A percentile compares a stretch with the other conserved stretches of the same genome.
Conservation (phyloP, 2,888 invertebrate genomes). For the Latrodectus elegans region DNA sequence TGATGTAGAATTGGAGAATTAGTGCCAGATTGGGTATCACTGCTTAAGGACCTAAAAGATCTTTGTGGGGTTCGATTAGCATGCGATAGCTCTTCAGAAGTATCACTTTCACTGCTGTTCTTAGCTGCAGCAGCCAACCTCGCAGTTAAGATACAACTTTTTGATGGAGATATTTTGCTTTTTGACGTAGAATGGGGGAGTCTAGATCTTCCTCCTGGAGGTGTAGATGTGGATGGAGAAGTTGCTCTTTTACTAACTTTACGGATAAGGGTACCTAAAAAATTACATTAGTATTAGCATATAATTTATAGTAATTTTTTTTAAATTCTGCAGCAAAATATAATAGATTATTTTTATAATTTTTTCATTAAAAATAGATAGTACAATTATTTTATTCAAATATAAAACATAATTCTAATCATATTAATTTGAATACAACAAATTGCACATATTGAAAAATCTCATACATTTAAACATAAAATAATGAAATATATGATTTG, state of each 20-base stretch:
- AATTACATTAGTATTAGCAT: neutral
- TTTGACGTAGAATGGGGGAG: conserved; percentile 55
- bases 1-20: conserved; percentile 56
- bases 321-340: too few species aligned
- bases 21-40: conserved; percentile 43
- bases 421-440: too few species aligned
- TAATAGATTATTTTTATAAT: too few species aligned
- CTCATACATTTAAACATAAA: too few species aligned
- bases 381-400: too few species aligned
- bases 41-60: conserved; percentile 51
- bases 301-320: too few species aligned
- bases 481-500: too few species aligned
- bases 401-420: too few species aligned
- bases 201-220: conserved; percentile 48
- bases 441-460: too few species aligned
- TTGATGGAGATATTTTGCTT: conserved; percentile 59
- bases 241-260: conserved; percentile 66
- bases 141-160: conserved; percentile 59
- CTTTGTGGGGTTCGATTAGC: conserved; percentile 55
- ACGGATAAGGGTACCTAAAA: conserved; percentile 59
- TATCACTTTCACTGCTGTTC: conserved; percentile 61
- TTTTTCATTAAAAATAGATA: too few species aligned
- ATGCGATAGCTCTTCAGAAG: conserved; percentile 50
- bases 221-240: conserved; percentile 48
- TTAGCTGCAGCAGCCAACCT: conserved; percentile 44